These are phyloP conservation scores for Catamblyrhynchus diadema DNA, from an alignment of 2,797 vertebrate genomes.

Conservation along the genomic window DNA sequence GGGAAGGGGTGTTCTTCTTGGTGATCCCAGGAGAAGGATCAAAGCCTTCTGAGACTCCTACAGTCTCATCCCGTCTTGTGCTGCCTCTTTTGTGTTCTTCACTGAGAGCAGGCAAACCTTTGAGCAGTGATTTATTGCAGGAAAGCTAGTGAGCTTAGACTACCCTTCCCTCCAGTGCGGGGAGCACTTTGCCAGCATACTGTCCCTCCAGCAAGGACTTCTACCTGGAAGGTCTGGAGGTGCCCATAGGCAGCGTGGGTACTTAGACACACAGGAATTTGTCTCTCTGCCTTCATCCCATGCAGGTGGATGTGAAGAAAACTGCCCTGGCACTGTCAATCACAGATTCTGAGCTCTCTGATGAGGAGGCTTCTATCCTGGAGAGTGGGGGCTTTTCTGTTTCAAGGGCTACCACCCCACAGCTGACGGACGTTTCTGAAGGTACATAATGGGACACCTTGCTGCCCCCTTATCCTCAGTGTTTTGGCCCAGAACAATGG, in stretches of 20 bases:
- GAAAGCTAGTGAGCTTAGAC: neutral
- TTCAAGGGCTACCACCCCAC: constrained; percentile 95
- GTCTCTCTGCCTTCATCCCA: neutral
- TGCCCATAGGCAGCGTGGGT: neutral
- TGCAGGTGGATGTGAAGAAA: constrained; percentile 94
- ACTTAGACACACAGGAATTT: neutral
- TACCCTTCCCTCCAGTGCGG: neutral
- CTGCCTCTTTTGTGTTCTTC: neutral
- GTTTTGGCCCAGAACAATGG: neutral
- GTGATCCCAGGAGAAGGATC: neutral
- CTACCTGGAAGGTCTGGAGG: neutral
- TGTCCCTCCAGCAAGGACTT: neutral
- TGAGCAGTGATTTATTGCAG: neutral
- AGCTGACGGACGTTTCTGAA: constrained; percentile 92
- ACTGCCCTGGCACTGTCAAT: constrained; percentile 96
- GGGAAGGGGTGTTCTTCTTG: neutral
- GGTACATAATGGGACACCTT: constrained; percentile 71
- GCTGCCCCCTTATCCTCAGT: neutral
- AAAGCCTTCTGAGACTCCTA: neutral
- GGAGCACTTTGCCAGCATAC: neutral
- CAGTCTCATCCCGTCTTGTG: neutral
- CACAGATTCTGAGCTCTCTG: constrained; percentile 96
- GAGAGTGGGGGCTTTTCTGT: constrained; percentile 97
- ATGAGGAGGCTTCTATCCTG: constrained; percentile 96
- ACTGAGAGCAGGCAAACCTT: neutral